A percentile compares a stretch with the other conserved stretches of the same genome.
These are phyloP conservation scores for Apteryx mantelli DNA, from an alignment of 2,113 vertebrate genomes.

Conservation along the genomic window DNA sequence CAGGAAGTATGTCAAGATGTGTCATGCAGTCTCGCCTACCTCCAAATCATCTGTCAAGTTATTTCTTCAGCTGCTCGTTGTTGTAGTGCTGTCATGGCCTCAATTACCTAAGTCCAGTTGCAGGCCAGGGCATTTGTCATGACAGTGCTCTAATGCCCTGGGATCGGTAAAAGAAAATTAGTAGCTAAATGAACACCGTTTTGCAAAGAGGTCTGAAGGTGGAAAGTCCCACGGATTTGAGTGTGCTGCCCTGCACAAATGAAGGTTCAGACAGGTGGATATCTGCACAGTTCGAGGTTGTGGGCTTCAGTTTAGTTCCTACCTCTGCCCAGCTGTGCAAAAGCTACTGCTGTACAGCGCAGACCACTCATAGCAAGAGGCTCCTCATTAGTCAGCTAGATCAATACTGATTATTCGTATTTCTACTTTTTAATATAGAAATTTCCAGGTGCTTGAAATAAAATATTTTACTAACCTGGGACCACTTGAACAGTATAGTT, in stretches of 20 bases:
- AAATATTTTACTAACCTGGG: neutral
- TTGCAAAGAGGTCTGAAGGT: neutral
- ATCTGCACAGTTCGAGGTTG: rapidly evolving
- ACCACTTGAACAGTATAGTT: neutral
- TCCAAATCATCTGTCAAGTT: neutral
- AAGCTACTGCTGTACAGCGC: rapidly evolving
- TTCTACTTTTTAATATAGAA: neutral
- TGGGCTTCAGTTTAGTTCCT: rapidly evolving
- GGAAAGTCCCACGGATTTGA: neutral
- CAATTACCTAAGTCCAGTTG: neutral
- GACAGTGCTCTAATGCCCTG: neutral
- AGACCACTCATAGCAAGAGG: rapidly evolving
- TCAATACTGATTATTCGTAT: neutral
- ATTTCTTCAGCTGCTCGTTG: neutral
- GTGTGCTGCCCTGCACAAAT: rapidly evolving
- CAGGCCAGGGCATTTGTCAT: neutral
- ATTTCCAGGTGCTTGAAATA: neutral
- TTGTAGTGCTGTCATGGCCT: rapidly evolving
- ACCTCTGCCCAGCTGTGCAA: neutral
- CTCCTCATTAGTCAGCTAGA: neutral
- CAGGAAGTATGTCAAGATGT: neutral
- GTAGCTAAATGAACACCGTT: neutral
- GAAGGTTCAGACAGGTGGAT: neutral
- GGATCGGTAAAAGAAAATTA: neutral
- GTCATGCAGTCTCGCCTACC: neutral